These are phyloP conservation scores for Otus scops DNA, from an alignment of 2,797 vertebrate species.

Conservation along the genomic window DNA sequence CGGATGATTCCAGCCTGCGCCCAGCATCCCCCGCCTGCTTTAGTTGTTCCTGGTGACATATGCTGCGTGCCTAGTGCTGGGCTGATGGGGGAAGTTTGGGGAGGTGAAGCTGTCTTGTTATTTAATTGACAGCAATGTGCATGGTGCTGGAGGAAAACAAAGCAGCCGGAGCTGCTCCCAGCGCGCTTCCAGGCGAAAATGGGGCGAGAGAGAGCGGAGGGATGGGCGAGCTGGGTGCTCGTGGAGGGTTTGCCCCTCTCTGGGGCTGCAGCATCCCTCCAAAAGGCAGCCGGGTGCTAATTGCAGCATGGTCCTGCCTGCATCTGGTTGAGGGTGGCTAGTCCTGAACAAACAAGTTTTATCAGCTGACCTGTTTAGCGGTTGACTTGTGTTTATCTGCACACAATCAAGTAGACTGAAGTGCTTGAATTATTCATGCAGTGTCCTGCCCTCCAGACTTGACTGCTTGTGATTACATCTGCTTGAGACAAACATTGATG, in stretches of 20 bases:
- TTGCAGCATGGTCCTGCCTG: slow-evolving; percentile 61
- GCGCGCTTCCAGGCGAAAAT: not conserved
- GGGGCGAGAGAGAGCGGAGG: not conserved
- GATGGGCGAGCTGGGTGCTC: not conserved
- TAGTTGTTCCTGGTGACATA: not conserved
- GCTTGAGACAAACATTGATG: slow-evolving; percentile 82
- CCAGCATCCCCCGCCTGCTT: not conserved
- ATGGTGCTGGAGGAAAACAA: not conserved
- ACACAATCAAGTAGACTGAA: slow-evolving; percentile 81
- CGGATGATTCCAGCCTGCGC: not conserved
- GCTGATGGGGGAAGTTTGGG: not conserved
- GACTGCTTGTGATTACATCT: slow-evolving; percentile 90
- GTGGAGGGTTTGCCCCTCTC: not conserved
- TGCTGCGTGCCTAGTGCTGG: not conserved
- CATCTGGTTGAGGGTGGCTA: slow-evolving; percentile 71
- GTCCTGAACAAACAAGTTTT: slow-evolving; percentile 86
- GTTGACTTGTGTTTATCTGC: slow-evolving; percentile 90
- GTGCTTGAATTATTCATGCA: slow-evolving; percentile 87
- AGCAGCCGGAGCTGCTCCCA: not conserved
- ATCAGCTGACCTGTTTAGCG: slow-evolving; percentile 87
- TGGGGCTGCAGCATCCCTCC: not conserved
- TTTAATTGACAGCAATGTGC: not conserved
- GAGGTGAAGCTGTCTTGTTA: not conserved
- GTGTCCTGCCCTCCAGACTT: slow-evolving; percentile 86
- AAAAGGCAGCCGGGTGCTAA: slow-evolving; percentile 31